Base-by-base conservation (phyloP, 2,113 vertebrate species). In the Formicarius rufipectus region DNA sequence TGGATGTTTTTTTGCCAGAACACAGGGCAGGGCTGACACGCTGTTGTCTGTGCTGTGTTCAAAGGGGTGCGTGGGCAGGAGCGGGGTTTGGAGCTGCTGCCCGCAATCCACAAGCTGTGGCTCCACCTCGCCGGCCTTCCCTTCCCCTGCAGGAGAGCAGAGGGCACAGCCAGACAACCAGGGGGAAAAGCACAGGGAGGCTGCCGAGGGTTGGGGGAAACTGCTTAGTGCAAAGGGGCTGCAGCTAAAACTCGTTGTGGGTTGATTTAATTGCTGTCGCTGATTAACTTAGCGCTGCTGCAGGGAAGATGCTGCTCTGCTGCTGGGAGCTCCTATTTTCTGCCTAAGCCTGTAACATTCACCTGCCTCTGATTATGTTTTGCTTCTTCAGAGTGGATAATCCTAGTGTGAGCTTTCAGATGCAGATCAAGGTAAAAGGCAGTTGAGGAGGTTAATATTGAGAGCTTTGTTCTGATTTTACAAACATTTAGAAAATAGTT, bases 221-320 rank as follows among this genome's bases (percentile, higher is more conserved):
- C 35, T 25, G 6, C 37, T 31, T n/a, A n/a, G 40, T 50, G 52
- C 67, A 74, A 79, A 44, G 71, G 37, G 60, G 56, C 74, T 85
- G 85, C 62, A 59, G 74, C 66, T 63, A 16, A 50, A 64, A 67
- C 45, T 87, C 44, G 2, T 7, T 6, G 2, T 37, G 71, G 50
- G n/a, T 37, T 56, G 72, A 73, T 86, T 49, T 72, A 76, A 83
- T 92, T 90, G 62, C 50, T 76, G 25, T 76, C 79, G 17, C 86
- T 88, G 79, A 88, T 95, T 80, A 82, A 83, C 22, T 75, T 75
- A 25, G 3, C 0, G 2, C 35, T 81, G 55, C 73, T 91, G 72
- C 76, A 76, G 84, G 67, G 60, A 53, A 5, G 40, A 30, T 47
- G 71, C 55, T 90, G 89, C 49, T 90, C 67, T 90, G 62, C 9